Percentiles rank a stretch among this genome's conserved stretches.
Evolutionary conservation across 2,113 vertebrate genomes (phyloP).

Genomic region (Oncorhynchus kisutch): DNA sequence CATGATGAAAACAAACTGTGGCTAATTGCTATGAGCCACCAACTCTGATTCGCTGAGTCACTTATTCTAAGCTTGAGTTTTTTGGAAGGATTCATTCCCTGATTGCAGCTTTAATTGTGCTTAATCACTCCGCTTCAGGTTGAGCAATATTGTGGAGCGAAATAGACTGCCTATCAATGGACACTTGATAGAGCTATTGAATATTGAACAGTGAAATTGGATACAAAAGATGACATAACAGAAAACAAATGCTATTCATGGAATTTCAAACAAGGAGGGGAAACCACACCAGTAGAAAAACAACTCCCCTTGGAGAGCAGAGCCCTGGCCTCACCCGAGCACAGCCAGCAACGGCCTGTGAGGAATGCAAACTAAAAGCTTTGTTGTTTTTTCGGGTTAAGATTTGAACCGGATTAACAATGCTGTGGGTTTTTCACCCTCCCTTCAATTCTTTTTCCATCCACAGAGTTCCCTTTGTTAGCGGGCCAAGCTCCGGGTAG

Average conservation of each 20-base stretch:
- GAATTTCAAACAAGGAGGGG: too few relatives aligned
- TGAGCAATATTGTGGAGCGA: too few relatives aligned
- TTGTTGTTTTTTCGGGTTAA: slow-evolving; percentile 42
- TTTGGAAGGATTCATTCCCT: too few relatives aligned
- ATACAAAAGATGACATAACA: too few relatives aligned
- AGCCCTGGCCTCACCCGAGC: neutral
- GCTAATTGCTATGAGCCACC: neutral
- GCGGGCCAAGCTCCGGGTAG: slow-evolving; percentile 43
- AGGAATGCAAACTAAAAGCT: slow-evolving; percentile 54
- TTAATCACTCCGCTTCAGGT: too few relatives aligned
- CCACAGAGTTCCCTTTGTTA: slow-evolving; percentile 64
- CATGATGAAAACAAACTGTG: too few relatives aligned
- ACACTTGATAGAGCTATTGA: too few relatives aligned
- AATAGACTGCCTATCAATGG: too few relatives aligned
- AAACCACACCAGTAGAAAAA: slow-evolving; percentile 13
- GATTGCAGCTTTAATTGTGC: too few relatives aligned
- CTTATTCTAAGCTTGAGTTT: neutral
- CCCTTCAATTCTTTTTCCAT: slow-evolving; percentile 55
- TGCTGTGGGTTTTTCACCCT: slow-evolving; percentile 43
- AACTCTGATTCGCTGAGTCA: neutral
- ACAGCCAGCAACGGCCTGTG: slow-evolving; percentile 24
- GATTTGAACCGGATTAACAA: slow-evolving; percentile 58
- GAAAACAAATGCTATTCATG: too few relatives aligned
- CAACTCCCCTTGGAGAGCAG: slow-evolving; percentile 27
- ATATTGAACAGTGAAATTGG: too few relatives aligned